phyloP scores from a whole-genome alignment of 2,797 vertebrate genomes.

The Molossus alvarezi region DNA sequence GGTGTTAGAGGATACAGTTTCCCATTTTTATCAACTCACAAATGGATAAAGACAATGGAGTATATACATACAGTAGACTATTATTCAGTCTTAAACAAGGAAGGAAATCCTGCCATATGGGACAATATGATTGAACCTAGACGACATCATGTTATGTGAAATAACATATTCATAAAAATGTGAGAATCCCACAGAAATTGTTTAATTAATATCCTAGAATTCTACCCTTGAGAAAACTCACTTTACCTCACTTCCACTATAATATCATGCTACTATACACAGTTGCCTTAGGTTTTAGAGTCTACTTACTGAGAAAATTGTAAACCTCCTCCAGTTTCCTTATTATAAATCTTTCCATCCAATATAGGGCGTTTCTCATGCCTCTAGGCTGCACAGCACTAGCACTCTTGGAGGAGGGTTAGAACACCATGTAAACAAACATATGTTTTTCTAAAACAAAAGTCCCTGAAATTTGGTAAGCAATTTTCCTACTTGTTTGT shows the following conservation, averaged over 20 bases:
- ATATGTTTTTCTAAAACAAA: slow-evolving; percentile 65
- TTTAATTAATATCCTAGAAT: background rate
- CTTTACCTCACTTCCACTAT: background rate
- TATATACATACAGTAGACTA: background rate
- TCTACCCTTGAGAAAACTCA: background rate
- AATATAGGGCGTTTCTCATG: background rate
- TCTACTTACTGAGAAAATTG: background rate
- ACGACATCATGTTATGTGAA: background rate
- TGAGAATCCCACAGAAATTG: background rate
- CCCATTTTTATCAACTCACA: background rate
- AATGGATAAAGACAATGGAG: background rate
- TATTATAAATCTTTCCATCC: slow-evolving; percentile 23
- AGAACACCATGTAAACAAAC: slow-evolving; percentile 36
- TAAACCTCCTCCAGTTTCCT: background rate
- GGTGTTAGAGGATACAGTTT: background rate
- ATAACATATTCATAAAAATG: background rate
- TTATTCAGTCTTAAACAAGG: background rate
- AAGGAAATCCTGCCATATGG: background rate
- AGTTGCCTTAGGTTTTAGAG: background rate
- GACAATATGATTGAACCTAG: background rate
- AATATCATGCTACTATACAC: background rate
- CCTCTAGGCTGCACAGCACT: background rate
- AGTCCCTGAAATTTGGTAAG: slow-evolving; percentile 17
- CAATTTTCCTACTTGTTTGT: slow-evolving; percentile 48
- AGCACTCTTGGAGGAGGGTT: background rate